A percentile compares a stretch with the other conserved stretches of the same genome.
Conservation (phyloP, 2,797 vertebrate genomes). For the Sebastes steindachneri region DNA sequence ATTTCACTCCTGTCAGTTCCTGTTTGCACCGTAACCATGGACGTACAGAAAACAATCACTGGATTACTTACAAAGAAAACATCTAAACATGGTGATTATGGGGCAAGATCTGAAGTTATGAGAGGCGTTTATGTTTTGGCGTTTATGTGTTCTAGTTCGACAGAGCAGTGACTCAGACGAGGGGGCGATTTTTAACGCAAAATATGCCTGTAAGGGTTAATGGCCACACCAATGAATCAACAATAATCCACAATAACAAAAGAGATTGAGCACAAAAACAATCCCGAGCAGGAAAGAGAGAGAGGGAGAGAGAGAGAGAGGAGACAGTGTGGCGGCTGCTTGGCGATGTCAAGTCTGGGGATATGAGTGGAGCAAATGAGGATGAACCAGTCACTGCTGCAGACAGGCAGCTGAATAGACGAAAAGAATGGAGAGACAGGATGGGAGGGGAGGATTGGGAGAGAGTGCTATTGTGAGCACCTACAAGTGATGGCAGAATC, state of each 20-base stretch:
- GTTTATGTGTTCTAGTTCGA: not conserved
- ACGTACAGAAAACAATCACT: not conserved
- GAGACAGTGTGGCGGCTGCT: slow-evolving; percentile 46
- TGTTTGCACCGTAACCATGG: too few relatives aligned
- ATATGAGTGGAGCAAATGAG: slow-evolving; percentile 75
- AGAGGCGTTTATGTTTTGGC: not conserved
- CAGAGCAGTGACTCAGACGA: not conserved
- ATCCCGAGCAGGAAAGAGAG: slow-evolving; percentile 6
- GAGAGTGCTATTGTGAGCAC: slow-evolving; percentile 64
- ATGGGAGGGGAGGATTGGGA: slow-evolving; percentile 32
- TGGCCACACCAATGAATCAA: slow-evolving; percentile 1
- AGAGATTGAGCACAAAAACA: slow-evolving; percentile 36
- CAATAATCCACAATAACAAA: slow-evolving; percentile 29
- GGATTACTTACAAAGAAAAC: not conserved
- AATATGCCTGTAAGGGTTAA: not conserved
- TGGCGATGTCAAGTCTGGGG: slow-evolving; percentile 57
- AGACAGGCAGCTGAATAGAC: slow-evolving; percentile 75
- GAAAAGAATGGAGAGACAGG: slow-evolving; percentile 64
- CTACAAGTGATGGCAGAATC: slow-evolving; percentile 74
- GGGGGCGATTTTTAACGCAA: not conserved
- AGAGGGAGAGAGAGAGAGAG: slow-evolving; percentile 10
- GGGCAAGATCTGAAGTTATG: not conserved
- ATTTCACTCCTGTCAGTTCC: not conserved
- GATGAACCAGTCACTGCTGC: slow-evolving; percentile 66
- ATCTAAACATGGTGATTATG: not conserved